Evolutionary conservation across 2,113 vertebrate genomes (phyloP).

Genomic region (Tetrao urogallus): DNA sequence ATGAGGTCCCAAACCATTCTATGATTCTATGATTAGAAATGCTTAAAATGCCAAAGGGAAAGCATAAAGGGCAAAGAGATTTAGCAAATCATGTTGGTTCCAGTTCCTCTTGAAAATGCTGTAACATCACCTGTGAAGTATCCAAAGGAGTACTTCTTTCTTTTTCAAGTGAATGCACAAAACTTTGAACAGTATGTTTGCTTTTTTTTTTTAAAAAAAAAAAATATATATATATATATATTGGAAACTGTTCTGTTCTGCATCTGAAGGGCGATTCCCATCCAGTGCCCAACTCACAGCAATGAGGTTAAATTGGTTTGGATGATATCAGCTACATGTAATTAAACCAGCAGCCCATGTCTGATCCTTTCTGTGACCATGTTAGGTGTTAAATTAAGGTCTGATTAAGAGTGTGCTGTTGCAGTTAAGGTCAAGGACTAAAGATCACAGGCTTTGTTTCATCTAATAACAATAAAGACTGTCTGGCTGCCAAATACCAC

Average conservation of each 20-base stretch:
- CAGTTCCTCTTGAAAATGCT: not conserved
- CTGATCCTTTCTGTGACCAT: constrained; percentile 70
- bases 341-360: constrained; percentile 73
- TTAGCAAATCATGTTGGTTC: not conserved
- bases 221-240: not conserved
- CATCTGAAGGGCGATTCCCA: not conserved
- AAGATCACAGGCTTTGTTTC: constrained; percentile 74
- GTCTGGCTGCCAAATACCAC: constrained; percentile 73
- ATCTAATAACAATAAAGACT: constrained; percentile 77
- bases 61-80: constrained; percentile 12
- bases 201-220: not conserved
- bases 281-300: constrained; percentile 4
- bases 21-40: not conserved
- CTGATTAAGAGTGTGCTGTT: constrained; percentile 71
- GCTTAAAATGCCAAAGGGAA: not conserved
- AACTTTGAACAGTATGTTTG: not conserved
- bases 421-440: constrained; percentile 78
- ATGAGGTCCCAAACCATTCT: not conserved
- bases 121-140: not conserved
- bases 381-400: constrained; percentile 79
- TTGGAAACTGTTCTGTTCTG: not conserved
- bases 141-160: not conserved
- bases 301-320: constrained; percentile 69
- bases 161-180: not conserved
- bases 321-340: constrained; percentile 73